These are phyloP conservation scores for Drosophila picticornis DNA, from an alignment of 2,888 invertebrate species.

Conservation along the genomic window DNA sequence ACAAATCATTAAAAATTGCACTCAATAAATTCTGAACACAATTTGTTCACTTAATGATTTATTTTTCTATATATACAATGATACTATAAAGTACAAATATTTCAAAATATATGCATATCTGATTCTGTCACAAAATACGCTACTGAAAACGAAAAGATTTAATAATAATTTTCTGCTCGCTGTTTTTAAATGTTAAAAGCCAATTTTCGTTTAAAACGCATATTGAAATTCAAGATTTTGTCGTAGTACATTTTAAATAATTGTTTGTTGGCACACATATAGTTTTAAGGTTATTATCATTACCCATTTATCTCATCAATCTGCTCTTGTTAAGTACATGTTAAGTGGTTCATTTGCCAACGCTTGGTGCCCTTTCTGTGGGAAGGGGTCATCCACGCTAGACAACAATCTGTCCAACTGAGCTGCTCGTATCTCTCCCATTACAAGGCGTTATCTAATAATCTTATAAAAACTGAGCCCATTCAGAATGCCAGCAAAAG, in stretches of 20 bases:
- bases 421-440: constrained; percentile 4
- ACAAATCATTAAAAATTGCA: constrained; percentile 35
- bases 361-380: constrained; percentile 20
- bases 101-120: neutral
- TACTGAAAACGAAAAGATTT: neutral
- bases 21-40: constrained; percentile 28
- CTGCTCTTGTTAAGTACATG: constrained; percentile 1
- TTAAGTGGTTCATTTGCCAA: constrained; percentile 30
- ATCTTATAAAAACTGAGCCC: no score
- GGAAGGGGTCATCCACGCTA: neutral
- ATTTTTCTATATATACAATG: neutral
- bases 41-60: constrained; percentile 10
- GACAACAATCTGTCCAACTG: constrained; percentile 38
- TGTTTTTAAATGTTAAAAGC: neutral
- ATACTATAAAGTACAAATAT: neutral
- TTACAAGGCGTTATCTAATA: neutral
- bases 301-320: neutral
- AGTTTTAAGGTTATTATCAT: neutral
- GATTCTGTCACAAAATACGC: neutral
- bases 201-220: neutral
- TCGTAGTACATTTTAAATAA: neutral
- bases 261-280: neutral
- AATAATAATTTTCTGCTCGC: neutral
- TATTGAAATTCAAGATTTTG: neutral
- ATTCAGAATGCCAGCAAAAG: no score